Base-by-base conservation (phyloP, 2,888 invertebrate species). In the Agonopterix arenella region DNA sequence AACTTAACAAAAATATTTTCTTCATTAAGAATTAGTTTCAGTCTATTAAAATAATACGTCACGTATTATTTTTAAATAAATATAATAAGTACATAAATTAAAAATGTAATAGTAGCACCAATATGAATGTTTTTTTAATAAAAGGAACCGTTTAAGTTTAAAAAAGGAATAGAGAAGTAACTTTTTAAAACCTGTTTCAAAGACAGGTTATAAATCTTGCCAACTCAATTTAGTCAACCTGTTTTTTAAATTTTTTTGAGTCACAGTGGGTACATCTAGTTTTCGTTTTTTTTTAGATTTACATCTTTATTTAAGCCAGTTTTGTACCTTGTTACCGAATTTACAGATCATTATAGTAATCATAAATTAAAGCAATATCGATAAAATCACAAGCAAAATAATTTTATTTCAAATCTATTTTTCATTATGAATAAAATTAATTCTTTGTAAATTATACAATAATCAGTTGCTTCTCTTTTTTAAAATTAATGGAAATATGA, bases 51-150 rank as follows among this genome's bases (percentile, higher is more conserved):
- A 52, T 46, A 13, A 59, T 58, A 53, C 55, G 52, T 51, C 52
- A 48, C 44, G 48, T 51, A 46, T 55, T 49, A 40, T 37, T 42
- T 41, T 46, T 45, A n/a, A 44, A 44, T 44, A 49, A 42, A 44
- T 46, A 51, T 47, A 18, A 16, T 45, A 54, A 49, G 28, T 46
- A 11, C 28, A 28, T 10, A n/a, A 40, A 9, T 11, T 45, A 45
- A 11, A 9, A 45, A 18, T 36, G 18, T 58, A 60, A 57, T 50
- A 81, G 68, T 84, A 85, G 85, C 85, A 85, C 85, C 85, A 84
- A 82, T 78, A 68, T 71, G 68, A 69, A 70, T 73, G 61, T 66
- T 60, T 61, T 66, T 67, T 63, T 60, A 57, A 66, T 65, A 51
- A 50, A 49, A 52, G 54, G 51, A 52, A 54, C 52, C 48, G 46